Conservation (phyloP, 2,888 invertebrate genomes). For the Omphaloscelis lunosa region DNA sequence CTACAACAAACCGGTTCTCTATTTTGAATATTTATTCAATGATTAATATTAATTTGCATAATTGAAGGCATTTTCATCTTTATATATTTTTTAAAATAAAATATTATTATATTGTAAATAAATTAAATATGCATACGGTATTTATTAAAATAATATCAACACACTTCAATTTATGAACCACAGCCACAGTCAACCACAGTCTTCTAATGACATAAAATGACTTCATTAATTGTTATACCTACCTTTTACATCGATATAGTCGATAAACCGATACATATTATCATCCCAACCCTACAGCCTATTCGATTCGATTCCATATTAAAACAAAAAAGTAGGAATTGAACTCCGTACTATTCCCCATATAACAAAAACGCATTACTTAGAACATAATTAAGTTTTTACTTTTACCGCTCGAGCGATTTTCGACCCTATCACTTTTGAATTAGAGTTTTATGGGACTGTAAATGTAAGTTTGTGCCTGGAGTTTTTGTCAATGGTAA, state of each 20-base stretch:
- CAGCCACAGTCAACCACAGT: background rate
- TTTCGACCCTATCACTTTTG: constrained; percentile 4
- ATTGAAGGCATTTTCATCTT: background rate
- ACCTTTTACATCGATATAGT: constrained; percentile 4
- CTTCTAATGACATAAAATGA: background rate
- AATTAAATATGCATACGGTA: background rate
- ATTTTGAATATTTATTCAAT: constrained; percentile 1
- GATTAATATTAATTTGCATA: background rate
- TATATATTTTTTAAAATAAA: background rate
- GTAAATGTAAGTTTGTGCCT: constrained; percentile 11
- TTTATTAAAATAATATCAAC: background rate
- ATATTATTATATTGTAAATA: background rate
- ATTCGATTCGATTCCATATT: constrained; percentile 84
- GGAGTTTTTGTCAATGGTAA: constrained; percentile 77
- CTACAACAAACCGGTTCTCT: background rate
- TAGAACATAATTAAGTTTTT: constrained; percentile 67
- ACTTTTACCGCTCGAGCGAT: constrained; percentile 17
- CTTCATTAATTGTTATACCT: background rate
- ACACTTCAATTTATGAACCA: background rate
- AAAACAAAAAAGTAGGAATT: constrained; percentile 78
- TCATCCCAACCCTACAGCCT: constrained; percentile 70
- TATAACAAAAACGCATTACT: constrained; percentile 76
- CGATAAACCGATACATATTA: constrained; percentile 27
- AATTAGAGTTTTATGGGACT: constrained; percentile 24
- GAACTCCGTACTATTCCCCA: constrained; percentile 74